Base-by-base conservation (phyloP, 2,113 vertebrate genomes). In the Piaya cayana region DNA sequence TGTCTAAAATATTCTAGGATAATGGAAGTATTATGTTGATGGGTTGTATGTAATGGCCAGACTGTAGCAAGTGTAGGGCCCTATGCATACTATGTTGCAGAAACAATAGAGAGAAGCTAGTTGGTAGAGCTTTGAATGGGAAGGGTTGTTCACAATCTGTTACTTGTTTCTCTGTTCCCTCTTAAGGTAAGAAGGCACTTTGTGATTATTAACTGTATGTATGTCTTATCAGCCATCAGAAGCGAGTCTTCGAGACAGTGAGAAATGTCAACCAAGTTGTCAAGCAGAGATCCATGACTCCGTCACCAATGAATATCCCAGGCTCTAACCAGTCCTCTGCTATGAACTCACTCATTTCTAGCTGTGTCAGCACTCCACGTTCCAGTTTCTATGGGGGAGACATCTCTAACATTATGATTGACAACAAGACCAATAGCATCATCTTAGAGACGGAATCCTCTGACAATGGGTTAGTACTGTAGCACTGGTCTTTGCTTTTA, bases 271-370 rank as follows among this genome's bases (percentile, higher is more conserved):
- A 99, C 96, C 98, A 99, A 90, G 98, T 98, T 12, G 99, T 99
- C 62, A 99, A 98, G 95, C 99, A 99, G 97, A 98, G 99, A 63
- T 99, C 98, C 80, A 95, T 98, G 79, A 98, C 98, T 29, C 99
- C 99, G 0, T 99, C 99, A 11, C 99, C 99, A 65, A 98, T 99
- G 98, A 99, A 99, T 97, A 99, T 99, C 98, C 99, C 99, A 2
- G 99, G 99, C 67, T 99, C 99, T 92, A 99, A 99, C 97, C 99
- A 98, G 97, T 99, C 99, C n/a, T 99, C 99, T 5, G 98, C 98
- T 67, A 92, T 99, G 96, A 99, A 98, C 97, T 99, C 99, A 5
- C 97, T 98, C 55, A 98, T 98, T 86, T 99, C 99, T 79, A 99
- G 99, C 97, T 99, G 99, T 36, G 92, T 98, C 96, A 99, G 99